Conservation (phyloP, 2,888 invertebrate genomes). For the Invenusta paracnida region DNA sequence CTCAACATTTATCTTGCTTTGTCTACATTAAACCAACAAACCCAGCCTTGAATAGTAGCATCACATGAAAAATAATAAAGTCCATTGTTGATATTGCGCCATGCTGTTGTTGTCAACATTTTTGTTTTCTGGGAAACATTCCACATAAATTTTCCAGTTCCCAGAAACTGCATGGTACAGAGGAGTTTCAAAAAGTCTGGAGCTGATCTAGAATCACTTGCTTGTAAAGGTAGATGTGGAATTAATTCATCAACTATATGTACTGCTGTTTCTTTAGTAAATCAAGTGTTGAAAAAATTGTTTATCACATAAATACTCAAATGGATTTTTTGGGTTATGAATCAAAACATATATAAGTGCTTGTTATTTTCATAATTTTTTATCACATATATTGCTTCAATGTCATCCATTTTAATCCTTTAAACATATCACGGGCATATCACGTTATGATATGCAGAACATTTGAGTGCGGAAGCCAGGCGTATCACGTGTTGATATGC, state of each 20-base stretch:
- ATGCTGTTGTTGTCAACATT: background rate
- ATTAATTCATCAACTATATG: background rate
- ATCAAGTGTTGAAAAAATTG: background rate
- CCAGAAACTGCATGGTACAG: background rate
- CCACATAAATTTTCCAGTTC: background rate
- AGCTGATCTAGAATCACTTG: background rate
- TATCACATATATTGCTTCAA: too few species aligned
- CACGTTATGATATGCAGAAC: background rate
- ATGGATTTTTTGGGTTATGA: background rate
- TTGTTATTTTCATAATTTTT: too few species aligned
- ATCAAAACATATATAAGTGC: too few species aligned
- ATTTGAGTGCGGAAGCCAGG: background rate
- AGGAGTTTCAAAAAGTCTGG: background rate
- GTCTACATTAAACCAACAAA: background rate
- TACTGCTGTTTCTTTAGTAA: background rate
- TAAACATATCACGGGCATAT: too few species aligned
- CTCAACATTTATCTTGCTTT: background rate
- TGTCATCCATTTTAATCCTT: too few species aligned
- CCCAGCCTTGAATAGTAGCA: background rate
- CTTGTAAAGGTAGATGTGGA: background rate
- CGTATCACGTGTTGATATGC: background rate
- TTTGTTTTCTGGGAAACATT: background rate
- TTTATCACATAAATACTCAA: background rate
- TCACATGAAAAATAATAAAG: background rate
- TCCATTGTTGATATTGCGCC: background rate